Evolutionary conservation across 2,113 vertebrate species (phyloP), one percentile per base, ranked within the genome.

Genomic region (Bubo blakistoni): DNA sequence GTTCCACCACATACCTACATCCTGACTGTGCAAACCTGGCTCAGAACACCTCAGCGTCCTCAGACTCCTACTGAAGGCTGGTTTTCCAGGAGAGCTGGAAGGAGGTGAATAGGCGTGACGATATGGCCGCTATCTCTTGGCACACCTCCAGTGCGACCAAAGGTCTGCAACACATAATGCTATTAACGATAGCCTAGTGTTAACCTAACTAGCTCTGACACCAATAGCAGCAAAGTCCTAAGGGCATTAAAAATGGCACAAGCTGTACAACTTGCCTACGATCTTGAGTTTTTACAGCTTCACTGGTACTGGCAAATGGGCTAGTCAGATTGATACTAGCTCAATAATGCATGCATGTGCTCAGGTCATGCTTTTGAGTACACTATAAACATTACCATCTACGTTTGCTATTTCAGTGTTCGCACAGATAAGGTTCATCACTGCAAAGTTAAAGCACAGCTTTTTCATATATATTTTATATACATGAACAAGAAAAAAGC

Each of bases 41-140:
- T 55, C 61, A 38, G 85, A 54, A 74, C 38, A 42, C 2, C 34
- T 66, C 8, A 1, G 20, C 20, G 16, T 44, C 20, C 49, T 79
- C 47, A 63, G 38, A 14, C 10, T 59, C 30, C 32, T 51, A 5
- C 58, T 1, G 0, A 49, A 71, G 11, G 25, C 16, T 44, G 58
- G 3, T 26, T 67, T 67, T n/a, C 27, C 61, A 44, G 30, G 8
- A 40, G 16, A 65, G 34, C 8, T 11, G 26, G 34, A 55, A 47
- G 29, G 38, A 27, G 13, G 20, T 3, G 7, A 24, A 36, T 0
- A 20, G 47, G 30, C 1, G 0, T 1, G 21, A 44, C 7, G 16
- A 20, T 7, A 42, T 0, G 6, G 51, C 20, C 3, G 1, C 18
- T n/a, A 17, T 6, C 40, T 72, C 42, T 38, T 8, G 16, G 26